Percentiles rank a stretch among this genome's conserved stretches.
Conservation (phyloP, 1,140 invertebrate genomes). For the Listronotus oregonensis region DNA sequence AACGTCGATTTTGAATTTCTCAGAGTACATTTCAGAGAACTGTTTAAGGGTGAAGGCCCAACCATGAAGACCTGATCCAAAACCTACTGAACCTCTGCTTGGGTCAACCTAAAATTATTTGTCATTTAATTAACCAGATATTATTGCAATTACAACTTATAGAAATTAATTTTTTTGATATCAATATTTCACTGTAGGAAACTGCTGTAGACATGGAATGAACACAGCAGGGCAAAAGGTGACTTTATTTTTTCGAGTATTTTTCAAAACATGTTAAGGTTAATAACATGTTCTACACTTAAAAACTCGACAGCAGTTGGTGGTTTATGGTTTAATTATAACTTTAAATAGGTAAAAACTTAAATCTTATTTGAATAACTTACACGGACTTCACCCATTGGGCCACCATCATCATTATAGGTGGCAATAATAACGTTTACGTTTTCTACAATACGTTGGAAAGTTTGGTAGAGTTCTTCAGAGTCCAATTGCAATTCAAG, state of each 20-base stretch:
- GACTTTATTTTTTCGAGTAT: slow-evolving; percentile 44
- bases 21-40: slow-evolving; percentile 98
- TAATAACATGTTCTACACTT: no score
- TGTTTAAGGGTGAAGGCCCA: slow-evolving; percentile 99
- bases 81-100: slow-evolving; percentile 97
- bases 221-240: slow-evolving; percentile 47
- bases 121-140: neutral
- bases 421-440: slow-evolving; percentile 99
- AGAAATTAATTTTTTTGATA: neutral
- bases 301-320: no score
- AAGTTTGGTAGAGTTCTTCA: slow-evolving; percentile 98
- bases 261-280: slow-evolving; percentile 19
- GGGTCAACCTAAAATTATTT: slow-evolving; percentile 75
- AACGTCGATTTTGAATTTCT: slow-evolving; percentile 97
- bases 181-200: slow-evolving; percentile 46
- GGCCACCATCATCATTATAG: slow-evolving; percentile 95
- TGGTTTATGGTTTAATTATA: no score
- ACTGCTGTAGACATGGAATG: slow-evolving; percentile 40
- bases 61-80: slow-evolving; percentile 98
- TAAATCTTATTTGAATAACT: slow-evolving; percentile 45
- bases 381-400: slow-evolving; percentile 97
- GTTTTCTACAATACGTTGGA: slow-evolving; percentile 99
- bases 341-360: no score
- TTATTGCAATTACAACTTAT: neutral
- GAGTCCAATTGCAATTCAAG: slow-evolving; percentile 93